Evolutionary conservation across 2,888 invertebrate genomes (phyloP).

Genomic region (Herminia tarsipennalis): DNA sequence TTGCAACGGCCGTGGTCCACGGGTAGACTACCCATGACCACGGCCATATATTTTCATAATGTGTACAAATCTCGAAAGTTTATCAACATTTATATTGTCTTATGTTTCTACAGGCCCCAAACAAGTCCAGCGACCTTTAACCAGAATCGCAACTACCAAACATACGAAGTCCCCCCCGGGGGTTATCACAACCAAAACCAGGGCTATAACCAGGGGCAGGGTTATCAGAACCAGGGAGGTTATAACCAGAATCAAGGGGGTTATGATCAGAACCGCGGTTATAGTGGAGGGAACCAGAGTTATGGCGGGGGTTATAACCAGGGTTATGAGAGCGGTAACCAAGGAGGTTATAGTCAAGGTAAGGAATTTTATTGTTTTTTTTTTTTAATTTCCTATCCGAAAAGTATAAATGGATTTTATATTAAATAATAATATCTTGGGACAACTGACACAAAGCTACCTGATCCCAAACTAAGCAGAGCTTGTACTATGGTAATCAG

Average conservation of each 20-base stretch:
- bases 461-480: too few relatives aligned
- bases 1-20: too few relatives aligned
- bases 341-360: constrained; percentile 35
- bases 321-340: constrained; percentile 13
- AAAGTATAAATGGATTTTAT: too few relatives aligned
- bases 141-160: constrained; percentile 53
- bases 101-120: constrained; percentile 57
- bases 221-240: constrained; percentile 39
- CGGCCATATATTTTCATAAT: too few relatives aligned
- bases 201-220: constrained; percentile 47
- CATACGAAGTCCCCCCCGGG: constrained; percentile 49
- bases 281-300: constrained; percentile 18
- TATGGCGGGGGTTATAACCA: constrained; percentile 18
- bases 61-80: too few relatives aligned
- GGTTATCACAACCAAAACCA: constrained; percentile 54
- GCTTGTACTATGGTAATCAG: too few relatives aligned
- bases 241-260: constrained; percentile 39
- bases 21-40: too few relatives aligned
- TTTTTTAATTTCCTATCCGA: too few relatives aligned
- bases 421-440: too few relatives aligned
- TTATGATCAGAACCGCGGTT: constrained; percentile 35
- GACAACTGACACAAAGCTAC: too few relatives aligned
- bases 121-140: constrained; percentile 52
- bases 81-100: not conserved
- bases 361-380: too few relatives aligned